Base-by-base conservation (phyloP, 2,888 invertebrate species). In the Acleris laterana region DNA sequence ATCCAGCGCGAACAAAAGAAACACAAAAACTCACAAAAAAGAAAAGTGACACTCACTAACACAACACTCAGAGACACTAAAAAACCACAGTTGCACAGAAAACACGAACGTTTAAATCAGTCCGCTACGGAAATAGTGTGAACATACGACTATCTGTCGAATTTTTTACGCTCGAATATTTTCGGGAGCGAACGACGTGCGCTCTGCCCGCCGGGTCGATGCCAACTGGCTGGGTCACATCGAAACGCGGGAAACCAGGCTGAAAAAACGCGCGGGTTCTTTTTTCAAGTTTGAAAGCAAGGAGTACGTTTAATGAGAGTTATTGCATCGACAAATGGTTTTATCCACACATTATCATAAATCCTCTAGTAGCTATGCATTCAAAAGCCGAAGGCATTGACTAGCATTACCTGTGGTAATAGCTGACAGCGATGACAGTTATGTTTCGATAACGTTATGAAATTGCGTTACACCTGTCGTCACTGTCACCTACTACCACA, bases 161-260 rank as follows among this genome's bases (percentile, higher is more conserved):
- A 57, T 65, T 65, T 65, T 65, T 65, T 57, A 66, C 66, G 56
- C 51, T 66, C 56, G 32, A 46, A 51, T 57, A 38, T 61, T 7
- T 50, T 13, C 19, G 51, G 61, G 56, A 51, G 61, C 44, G 9
- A 1, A 49, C 6, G 25, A 25, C 66, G 62, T 57, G 52, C 66
- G 62, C 61, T 62, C 19, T 48, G 52, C 57, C 57, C 48, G 38
- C n/a, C 57, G 57, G 6, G 11, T 51, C 4, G 48, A 9, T 32
- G 22, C 32, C 51, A 52, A 66, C 66, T 66, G 66, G 57, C 66
- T 62, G 61, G 66, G 66, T 42, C 17, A 11, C 6, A 11, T 49
- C 19, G 62, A 66, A 66, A 66, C 25, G 66, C 66, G 66, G 61
- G 62, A 66, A 66, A 66, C 46, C 50, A 46, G 57, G 66, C 49